A percentile compares a stretch with the other conserved stretches of the same genome.
phyloP scores from a whole-genome alignment of 2,113 vertebrate species.

The Ciconia stormi region DNA sequence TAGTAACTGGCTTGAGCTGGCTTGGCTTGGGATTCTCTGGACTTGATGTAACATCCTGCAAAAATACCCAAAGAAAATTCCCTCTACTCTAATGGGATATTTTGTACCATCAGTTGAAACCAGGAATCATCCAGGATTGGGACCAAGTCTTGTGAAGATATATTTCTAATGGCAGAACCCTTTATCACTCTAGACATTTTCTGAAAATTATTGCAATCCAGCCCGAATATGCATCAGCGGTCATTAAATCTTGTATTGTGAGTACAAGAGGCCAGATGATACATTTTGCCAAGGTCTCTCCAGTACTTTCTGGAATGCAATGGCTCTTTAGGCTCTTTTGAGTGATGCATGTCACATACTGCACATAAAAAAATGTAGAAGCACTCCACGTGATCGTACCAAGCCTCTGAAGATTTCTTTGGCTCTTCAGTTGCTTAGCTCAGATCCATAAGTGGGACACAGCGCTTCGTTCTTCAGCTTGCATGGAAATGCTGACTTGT shows the following conservation, averaged over 20 bases:
- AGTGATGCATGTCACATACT: constrained; percentile 14
- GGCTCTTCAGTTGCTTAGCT: constrained; percentile 47
- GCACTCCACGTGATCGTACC: background rate
- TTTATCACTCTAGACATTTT: constrained; percentile 31
- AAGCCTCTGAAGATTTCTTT: constrained; percentile 43
- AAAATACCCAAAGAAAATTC: constrained; percentile 3
- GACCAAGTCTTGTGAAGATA: background rate
- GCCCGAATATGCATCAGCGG: constrained; percentile 17
- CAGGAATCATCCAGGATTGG: background rate
- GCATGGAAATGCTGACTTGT: constrained; percentile 56
- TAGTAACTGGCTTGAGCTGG: background rate
- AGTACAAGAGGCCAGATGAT: constrained; percentile 9
- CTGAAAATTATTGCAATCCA: constrained; percentile 38
- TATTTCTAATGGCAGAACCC: constrained; percentile 2
- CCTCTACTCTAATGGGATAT: background rate
- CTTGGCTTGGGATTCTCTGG: background rate
- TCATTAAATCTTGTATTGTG: constrained; percentile 50
- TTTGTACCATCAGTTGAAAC: constrained; percentile 24
- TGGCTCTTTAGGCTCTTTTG: constrained; percentile 13
- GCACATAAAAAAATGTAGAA: background rate
- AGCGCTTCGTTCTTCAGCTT: background rate
- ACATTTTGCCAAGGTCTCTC: constrained; percentile 35
- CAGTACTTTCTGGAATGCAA: constrained; percentile 2
- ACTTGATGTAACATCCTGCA: constrained; percentile 2
- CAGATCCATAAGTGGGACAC: constrained; percentile 38